phyloP scores from a whole-genome alignment of 2,113 vertebrate species.

The Cyprichromis sp. region DNA sequence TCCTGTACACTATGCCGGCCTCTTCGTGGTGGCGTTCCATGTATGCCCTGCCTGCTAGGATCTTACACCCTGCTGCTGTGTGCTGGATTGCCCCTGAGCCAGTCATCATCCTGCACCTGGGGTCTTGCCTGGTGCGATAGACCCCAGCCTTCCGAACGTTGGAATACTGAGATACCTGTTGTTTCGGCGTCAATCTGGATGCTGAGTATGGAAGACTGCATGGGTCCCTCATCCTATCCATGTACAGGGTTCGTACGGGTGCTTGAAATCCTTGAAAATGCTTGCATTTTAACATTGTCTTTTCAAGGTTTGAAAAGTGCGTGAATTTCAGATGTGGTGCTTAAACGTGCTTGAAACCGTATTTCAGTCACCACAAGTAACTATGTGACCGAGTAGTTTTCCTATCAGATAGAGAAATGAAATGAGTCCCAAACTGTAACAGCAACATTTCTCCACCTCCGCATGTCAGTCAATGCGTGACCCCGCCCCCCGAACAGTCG shows the following conservation, averaged over 20 bases:
- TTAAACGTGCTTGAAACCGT: fast-evolving
- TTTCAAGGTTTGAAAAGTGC: too few species aligned
- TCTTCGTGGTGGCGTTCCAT: neutral
- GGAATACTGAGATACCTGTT: neutral
- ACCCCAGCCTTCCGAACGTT: fast-evolving
- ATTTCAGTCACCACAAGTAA: too few species aligned
- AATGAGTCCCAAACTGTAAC: too few species aligned
- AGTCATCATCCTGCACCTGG: neutral
- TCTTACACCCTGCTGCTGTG: neutral
- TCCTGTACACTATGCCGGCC: fast-evolving
- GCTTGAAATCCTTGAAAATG: neutral
- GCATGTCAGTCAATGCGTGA: too few species aligned
- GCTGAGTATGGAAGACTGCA: neutral
- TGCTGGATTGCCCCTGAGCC: fast-evolving
- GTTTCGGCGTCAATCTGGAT: fast-evolving
- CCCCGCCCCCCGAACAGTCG: too few species aligned
- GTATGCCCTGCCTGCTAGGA: neutral
- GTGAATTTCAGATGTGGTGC: too few species aligned
- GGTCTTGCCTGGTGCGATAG: neutral
- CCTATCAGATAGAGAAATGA: too few species aligned
- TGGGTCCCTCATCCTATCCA: neutral
- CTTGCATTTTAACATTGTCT: too few species aligned
- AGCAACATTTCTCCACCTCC: too few species aligned
- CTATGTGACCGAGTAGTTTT: too few species aligned
- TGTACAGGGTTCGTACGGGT: fast-evolving